Conservation (phyloP, 2,113 vertebrate species). For the Castor canadensis region DNA sequence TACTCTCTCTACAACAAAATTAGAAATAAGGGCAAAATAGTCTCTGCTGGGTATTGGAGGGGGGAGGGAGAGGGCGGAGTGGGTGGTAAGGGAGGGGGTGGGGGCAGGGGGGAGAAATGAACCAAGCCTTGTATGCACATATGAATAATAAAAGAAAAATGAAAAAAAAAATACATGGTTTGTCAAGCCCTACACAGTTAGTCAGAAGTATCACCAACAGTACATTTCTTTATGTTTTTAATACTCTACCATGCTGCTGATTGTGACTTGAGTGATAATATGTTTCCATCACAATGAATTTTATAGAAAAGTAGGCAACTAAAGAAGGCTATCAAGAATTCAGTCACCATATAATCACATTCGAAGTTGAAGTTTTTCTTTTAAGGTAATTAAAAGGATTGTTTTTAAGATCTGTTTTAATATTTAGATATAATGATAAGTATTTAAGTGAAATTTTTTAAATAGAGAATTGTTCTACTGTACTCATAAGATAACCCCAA, state of each 20-base stretch:
- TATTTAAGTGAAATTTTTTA: no score
- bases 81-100: no score
- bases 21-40: no score
- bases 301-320: not conserved
- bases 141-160: no score
- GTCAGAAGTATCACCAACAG: not conserved
- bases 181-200: not conserved
- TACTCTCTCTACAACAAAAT: no score
- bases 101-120: no score
- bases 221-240: not conserved
- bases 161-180: no score
- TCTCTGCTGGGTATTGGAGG: no score
- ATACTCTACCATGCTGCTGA: not conserved
- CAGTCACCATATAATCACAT: constrained; percentile 2
- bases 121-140: no score
- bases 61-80: no score
- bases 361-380: not conserved
- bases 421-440: not conserved
- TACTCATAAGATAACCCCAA: not conserved
- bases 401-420: constrained; percentile 21
- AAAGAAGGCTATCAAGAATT: not conserved
- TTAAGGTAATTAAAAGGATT: constrained; percentile 24
- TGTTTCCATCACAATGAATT: not conserved
- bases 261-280: not conserved
- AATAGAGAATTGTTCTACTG: not conserved